Evolutionary conservation across 2,113 vertebrate genomes (phyloP).

Genomic region (Ascaphus truei): DNA sequence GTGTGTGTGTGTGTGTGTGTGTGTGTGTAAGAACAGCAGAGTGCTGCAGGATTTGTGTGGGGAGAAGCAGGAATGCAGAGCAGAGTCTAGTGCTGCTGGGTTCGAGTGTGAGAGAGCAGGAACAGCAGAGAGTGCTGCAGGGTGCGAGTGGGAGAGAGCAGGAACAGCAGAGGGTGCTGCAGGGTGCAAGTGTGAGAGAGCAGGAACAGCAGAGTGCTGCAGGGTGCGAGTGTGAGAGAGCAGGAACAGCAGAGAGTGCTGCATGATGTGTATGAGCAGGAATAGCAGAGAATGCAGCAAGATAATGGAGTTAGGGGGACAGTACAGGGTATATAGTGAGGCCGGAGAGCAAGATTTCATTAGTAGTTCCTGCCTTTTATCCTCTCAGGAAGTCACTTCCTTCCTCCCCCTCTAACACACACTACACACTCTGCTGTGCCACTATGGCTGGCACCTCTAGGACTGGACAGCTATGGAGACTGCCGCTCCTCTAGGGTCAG

Average conservation of each 20-base stretch:
- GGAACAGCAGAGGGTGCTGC: not conserved
- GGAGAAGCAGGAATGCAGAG: not conserved
- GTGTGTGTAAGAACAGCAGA: too few species aligned
- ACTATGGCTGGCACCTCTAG: too few species aligned
- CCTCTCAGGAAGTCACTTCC: not conserved
- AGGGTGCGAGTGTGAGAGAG: not conserved
- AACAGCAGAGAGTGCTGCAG: not conserved
- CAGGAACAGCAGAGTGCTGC: not conserved
- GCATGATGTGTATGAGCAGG: not conserved
- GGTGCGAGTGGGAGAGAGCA: not conserved
- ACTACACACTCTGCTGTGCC: not conserved
- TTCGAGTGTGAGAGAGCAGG: not conserved
- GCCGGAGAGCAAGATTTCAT: not conserved
- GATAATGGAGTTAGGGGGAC: not conserved
- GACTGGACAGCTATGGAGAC: too few species aligned
- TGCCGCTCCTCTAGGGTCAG: too few species aligned
- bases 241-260: not conserved
- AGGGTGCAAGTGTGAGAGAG: not conserved
- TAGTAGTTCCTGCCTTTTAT: not conserved
- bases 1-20: too few species aligned
- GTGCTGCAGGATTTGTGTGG: too few species aligned
- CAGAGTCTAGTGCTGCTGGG: not conserved
- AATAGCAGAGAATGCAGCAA: not conserved
- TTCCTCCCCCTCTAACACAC: conserved; percentile 7
- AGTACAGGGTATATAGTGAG: not conserved